Percentiles rank a stretch among this genome's conserved stretches.
Conservation (phyloP, 2,888 invertebrate species). For the Hedychridium roseum region DNA sequence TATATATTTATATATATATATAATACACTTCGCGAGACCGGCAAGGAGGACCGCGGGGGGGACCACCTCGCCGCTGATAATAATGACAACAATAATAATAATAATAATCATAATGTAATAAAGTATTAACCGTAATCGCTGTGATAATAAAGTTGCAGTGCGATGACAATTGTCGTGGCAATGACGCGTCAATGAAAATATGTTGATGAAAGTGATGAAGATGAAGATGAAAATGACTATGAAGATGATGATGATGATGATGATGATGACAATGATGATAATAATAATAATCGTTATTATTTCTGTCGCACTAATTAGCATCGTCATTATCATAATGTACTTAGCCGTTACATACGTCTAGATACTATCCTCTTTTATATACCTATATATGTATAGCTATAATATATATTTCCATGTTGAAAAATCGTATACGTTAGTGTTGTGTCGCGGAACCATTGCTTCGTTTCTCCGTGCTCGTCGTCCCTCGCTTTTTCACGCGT, state of each 20-base stretch:
- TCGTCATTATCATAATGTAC: conserved; percentile 54
- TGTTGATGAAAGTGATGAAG: conserved; percentile 24
- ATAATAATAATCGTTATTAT: conserved; percentile 24
- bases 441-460: conserved; percentile 63
- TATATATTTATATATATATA: no score
- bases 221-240: conserved; percentile 28
- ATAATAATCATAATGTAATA: conserved; percentile 33
- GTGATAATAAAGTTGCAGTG: conserved; percentile 49
- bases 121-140: conserved; percentile 31
- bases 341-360: conserved; percentile 56
- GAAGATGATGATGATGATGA: conserved; percentile 26
- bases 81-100: conserved; percentile 16
- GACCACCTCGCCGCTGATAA: no score
- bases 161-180: conserved; percentile 37
- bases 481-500: conserved; percentile 16
- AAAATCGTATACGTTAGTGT: conserved; percentile 67
- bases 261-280: conserved; percentile 14
- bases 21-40: no score
- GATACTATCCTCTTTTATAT: conserved; percentile 58
- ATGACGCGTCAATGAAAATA: conserved; percentile 38
- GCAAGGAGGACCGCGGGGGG: no score
- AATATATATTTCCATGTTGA: conserved; percentile 65
- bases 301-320: conserved; percentile 42
- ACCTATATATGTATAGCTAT: conserved; percentile 61
- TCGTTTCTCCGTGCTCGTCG: conserved; percentile 35